phyloP scores from a whole-genome alignment of 2,113 vertebrate genomes.

The cattle (Bos taurus) region DNA sequence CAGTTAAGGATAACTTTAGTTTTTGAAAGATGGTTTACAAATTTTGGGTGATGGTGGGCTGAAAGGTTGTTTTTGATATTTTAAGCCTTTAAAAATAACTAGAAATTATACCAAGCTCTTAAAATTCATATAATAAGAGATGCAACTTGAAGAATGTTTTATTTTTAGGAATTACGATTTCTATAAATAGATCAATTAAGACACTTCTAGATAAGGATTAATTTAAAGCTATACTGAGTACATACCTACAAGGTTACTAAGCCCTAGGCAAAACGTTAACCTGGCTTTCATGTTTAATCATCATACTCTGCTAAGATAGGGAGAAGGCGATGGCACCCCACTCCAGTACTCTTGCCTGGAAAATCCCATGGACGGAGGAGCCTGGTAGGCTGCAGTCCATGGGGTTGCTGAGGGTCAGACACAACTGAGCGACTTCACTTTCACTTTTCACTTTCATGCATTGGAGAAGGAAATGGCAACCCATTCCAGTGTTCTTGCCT shows the following conservation, averaged over 20 bases:
- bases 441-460: too few relatives aligned
- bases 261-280: neutral
- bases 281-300: neutral
- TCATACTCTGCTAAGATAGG: neutral
- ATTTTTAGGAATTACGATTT: neutral
- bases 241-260: neutral
- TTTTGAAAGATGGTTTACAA: neutral
- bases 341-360: too few relatives aligned
- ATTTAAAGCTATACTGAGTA: neutral
- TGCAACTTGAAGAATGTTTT: neutral
- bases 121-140: neutral
- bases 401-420: too few relatives aligned
- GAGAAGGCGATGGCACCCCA: too few relatives aligned
- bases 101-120: neutral
- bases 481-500: too few relatives aligned
- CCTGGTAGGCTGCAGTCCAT: too few relatives aligned
- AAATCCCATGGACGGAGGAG: too few relatives aligned
- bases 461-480: too few relatives aligned
- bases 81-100: neutral
- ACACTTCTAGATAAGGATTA: neutral
- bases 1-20: neutral
- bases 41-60: neutral
- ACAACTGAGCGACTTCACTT: too few relatives aligned
- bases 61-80: neutral
- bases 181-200: neutral